Conservation (phyloP, 2,888 invertebrate species). For the Agonopterix arenella region DNA sequence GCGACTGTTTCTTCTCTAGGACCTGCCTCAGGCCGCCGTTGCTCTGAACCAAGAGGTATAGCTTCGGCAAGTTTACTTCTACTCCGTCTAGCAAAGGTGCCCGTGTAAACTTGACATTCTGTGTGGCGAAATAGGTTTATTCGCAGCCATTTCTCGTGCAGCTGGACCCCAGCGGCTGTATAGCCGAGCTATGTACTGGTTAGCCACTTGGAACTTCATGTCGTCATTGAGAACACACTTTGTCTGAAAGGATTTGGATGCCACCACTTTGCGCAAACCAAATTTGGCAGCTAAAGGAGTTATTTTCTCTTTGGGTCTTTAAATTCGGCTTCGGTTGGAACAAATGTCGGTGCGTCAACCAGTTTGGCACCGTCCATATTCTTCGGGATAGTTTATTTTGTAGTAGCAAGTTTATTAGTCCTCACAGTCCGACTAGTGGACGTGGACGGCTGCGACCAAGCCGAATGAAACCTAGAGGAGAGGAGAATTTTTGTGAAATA, state of each 20-base stretch:
- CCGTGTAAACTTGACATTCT: slow-evolving; percentile 84
- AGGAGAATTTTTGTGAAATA: too few species aligned
- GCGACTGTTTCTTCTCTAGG: slow-evolving; percentile 93
- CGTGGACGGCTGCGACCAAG: too few species aligned
- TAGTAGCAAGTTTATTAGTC: too few species aligned
- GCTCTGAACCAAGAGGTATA: slow-evolving; percentile 90
- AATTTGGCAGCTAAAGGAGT: slow-evolving; percentile 84
- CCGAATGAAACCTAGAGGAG: too few species aligned
- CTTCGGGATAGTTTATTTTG: neutral
- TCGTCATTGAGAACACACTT: slow-evolving; percentile 90
- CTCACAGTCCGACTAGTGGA: too few species aligned
- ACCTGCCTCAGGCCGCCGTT: slow-evolving; percentile 92
- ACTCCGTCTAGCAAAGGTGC: slow-evolving; percentile 93
- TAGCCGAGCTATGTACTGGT: slow-evolving; percentile 94
- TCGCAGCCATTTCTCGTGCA: slow-evolving; percentile 89
- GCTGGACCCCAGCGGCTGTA: slow-evolving; percentile 93
- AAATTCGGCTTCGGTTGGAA: slow-evolving; percentile 90
- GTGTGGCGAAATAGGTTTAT: slow-evolving; percentile 86
- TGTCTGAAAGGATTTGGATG: slow-evolving; percentile 84
- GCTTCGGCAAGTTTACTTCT: slow-evolving; percentile 91
- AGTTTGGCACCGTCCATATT: neutral
- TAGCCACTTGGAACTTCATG: slow-evolving; percentile 90
- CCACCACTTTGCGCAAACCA: slow-evolving; percentile 92
- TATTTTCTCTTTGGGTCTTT: slow-evolving; percentile 91
- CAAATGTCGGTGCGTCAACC: slow-evolving; percentile 86